Percentiles rank a stretch among this genome's conserved stretches.
Conservation (phyloP, 2,113 vertebrate genomes). For the Puntigrus tetrazona region DNA sequence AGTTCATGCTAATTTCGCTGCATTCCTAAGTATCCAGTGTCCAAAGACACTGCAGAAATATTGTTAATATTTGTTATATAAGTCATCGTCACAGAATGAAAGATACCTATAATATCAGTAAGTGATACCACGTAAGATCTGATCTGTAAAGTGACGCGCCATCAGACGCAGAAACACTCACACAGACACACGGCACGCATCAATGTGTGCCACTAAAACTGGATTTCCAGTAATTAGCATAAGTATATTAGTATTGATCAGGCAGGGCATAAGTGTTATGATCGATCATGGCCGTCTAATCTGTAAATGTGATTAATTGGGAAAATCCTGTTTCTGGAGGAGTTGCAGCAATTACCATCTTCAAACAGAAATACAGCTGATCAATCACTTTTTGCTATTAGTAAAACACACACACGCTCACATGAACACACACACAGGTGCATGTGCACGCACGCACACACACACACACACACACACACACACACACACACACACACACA, state of each 20-base stretch:
- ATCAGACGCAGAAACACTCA: too few species aligned
- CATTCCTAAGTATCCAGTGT: too few species aligned
- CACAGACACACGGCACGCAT: conserved; percentile 62
- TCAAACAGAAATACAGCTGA: conserved; percentile 49
- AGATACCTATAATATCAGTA: too few species aligned
- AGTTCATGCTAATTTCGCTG: too few species aligned
- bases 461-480: background rate
- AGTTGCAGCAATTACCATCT: conserved; percentile 78
- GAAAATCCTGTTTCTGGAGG: conserved; percentile 85
- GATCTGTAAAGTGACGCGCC: too few species aligned
- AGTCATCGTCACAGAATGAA: too few species aligned
- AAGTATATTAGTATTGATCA: conserved; percentile 92
- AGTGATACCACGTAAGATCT: too few species aligned
- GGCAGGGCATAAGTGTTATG: conserved; percentile 65
- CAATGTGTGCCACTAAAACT: conserved; percentile 81
- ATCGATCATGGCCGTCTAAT: conserved; percentile 85
- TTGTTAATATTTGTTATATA: too few species aligned
- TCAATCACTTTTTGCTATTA: conserved; percentile 66
- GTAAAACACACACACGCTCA: background rate
- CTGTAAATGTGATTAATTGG: conserved; percentile 90
- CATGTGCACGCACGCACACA: background rate
- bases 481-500: background rate
- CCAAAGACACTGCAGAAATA: too few species aligned
- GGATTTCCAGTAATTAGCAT: conserved; percentile 81
- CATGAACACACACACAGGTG: background rate